phyloP scores from a whole-genome alignment of 2,113 vertebrate genomes.

The Engraulis encrasicolus region DNA sequence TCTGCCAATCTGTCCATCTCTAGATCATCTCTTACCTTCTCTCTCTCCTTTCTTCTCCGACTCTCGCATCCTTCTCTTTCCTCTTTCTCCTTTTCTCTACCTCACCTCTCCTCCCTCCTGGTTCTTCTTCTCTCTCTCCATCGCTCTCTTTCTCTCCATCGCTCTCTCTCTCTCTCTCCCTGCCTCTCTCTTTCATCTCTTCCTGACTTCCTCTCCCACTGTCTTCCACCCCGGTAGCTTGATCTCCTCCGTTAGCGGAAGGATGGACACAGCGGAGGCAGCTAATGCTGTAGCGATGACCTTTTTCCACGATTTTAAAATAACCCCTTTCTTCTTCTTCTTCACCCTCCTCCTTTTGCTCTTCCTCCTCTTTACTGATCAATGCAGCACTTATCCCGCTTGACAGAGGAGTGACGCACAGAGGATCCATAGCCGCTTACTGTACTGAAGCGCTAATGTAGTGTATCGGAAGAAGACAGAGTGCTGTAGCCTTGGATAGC shows the following conservation, averaged over 20 bases:
- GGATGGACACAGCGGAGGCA: too few species aligned
- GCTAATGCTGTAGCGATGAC: constrained; percentile 18
- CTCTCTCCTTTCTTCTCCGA: constrained; percentile 28
- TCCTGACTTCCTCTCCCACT: not conserved
- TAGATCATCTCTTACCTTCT: too few species aligned
- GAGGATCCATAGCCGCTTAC: not conserved
- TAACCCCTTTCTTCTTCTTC: constrained; percentile 38
- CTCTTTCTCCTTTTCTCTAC: too few species aligned
- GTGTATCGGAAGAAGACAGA: too few species aligned
- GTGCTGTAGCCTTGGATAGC: too few species aligned
- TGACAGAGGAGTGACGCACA: not conserved
- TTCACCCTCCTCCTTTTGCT: too few species aligned
- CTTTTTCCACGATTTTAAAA: constrained; percentile 51
- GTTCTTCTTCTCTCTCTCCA: not conserved
- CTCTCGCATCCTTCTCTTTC: constrained; percentile 13
- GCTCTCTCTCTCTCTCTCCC: constrained; percentile 18
- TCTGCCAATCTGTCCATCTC: too few species aligned
- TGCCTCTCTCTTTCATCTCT: constrained; percentile 13
- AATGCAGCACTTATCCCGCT: constrained; percentile 44
- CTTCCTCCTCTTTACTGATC: constrained; percentile 58
- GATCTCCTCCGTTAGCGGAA: not conserved
- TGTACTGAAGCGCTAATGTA: too few species aligned
- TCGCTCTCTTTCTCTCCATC: not conserved
- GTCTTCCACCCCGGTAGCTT: not conserved
- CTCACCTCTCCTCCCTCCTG: constrained; percentile 39